A percentile compares a stretch with the other conserved stretches of the same genome.
Evolutionary conservation across 2,888 invertebrate genomes (phyloP).

Genomic region (Myathropa florea): DNA sequence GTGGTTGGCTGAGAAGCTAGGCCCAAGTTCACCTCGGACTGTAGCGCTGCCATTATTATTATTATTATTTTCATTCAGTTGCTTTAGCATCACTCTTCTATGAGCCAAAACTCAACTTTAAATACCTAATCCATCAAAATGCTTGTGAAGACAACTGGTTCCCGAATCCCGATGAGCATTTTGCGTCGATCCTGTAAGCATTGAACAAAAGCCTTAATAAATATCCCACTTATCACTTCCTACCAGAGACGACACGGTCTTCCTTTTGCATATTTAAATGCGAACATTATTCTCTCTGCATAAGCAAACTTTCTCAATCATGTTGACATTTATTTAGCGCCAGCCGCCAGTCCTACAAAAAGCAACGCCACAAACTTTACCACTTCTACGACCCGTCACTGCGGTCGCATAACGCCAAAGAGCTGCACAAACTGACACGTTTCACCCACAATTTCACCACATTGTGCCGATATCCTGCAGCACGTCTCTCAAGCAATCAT

Average conservation of each 20-base stretch:
- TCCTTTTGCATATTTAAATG: conserved; percentile 26
- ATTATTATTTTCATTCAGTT: no score
- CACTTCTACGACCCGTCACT: background rate
- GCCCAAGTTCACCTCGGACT: background rate
- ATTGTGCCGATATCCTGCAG: background rate
- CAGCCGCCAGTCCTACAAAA: background rate
- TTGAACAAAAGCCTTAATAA: no score
- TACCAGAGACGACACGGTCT: background rate
- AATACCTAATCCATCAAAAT: no score
- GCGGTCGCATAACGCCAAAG: background rate
- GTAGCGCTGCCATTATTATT: no score
- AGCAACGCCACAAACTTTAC: background rate
- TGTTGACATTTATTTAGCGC: conserved; percentile 42
- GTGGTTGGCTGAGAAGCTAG: no score
- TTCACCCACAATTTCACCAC: conserved; percentile 18
- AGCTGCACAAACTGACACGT: conserved; percentile 4
- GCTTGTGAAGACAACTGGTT: no score
- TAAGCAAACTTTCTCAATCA: conserved; percentile 38
- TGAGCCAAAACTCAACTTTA: no score
- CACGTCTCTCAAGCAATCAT: conserved; percentile 5
- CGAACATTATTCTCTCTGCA: conserved; percentile 29
- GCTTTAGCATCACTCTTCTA: no score
- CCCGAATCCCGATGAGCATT: no score
- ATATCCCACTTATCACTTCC: background rate
- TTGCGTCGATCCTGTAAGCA: no score